These are phyloP conservation scores for Reticulitermes speratus DNA, from an alignment of 1,140 invertebrate species.

Conservation along the genomic window DNA sequence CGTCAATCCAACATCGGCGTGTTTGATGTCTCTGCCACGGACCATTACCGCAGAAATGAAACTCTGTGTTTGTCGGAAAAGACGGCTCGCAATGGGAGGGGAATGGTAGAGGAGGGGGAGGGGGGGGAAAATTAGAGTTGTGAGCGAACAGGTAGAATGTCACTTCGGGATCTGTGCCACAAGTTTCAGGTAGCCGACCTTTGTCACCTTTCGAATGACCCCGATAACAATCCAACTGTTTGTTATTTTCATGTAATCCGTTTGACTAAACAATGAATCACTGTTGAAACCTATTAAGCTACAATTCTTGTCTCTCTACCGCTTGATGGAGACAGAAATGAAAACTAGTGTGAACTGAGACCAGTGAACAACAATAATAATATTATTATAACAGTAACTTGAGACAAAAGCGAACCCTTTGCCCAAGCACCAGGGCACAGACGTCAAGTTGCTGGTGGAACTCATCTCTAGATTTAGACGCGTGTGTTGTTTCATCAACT, in stretches of 20 bases:
- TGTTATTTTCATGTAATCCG: not conserved
- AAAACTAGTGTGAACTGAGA: no score
- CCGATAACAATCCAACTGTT: conserved; percentile 3
- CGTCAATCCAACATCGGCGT: not conserved
- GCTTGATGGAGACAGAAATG: no score
- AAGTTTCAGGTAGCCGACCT: not conserved
- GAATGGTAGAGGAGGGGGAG: no score
- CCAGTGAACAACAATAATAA: no score
- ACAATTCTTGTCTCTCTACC: no score
- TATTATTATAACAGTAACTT: no score
- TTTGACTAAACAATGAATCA: not conserved
- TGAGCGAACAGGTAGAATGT: not conserved
- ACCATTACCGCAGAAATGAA: not conserved
- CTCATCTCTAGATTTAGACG: no score
- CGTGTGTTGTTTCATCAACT: no score
- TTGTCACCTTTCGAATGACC: not conserved
- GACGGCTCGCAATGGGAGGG: not conserved
- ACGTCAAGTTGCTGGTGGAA: no score
- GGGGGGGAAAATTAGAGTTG: no score
- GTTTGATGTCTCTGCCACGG: conserved; percentile 1
- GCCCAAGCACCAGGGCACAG: no score
- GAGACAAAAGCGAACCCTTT: no score
- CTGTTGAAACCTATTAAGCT: not conserved
- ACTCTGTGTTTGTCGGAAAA: not conserved
- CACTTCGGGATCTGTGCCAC: not conserved